Percentiles rank a stretch among this genome's conserved stretches.
phyloP scores from a whole-genome alignment of 1,140 invertebrate genomes.

The Ceratoteleas bidentatus region DNA sequence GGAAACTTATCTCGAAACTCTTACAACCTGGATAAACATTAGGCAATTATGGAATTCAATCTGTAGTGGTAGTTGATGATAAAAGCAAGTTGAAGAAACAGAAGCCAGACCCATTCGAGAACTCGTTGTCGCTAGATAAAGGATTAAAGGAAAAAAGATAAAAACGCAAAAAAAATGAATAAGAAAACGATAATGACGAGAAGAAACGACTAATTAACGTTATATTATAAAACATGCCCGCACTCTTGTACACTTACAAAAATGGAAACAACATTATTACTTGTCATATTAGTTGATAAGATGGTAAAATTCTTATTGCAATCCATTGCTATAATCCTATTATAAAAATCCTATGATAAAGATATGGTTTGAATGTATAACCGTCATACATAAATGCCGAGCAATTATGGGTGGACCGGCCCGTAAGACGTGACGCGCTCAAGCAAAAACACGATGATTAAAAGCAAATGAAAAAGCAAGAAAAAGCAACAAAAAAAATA shows the following conservation, averaged over 20 bases:
- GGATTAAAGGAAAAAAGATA: too few species aligned
- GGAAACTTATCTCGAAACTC: conserved; percentile 53
- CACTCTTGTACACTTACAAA: conserved; percentile 68
- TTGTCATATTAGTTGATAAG: conserved; percentile 79
- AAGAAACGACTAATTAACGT: conserved; percentile 72
- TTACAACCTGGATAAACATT: conserved; percentile 60
- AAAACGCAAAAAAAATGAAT: too few species aligned
- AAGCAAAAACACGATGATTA: conserved; percentile 15
- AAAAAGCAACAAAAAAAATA: conserved; percentile 32
- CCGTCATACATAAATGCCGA: conserved; percentile 60
- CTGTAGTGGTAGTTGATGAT: conserved; percentile 70
- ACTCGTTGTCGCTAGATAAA: conserved; percentile 74
- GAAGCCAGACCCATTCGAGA: conserved; percentile 48
- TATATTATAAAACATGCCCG: conserved; percentile 71
- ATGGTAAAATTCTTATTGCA: conserved; percentile 77
- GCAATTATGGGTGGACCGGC: conserved; percentile 42
- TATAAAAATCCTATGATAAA: conserved; percentile 73
- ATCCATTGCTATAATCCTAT: conserved; percentile 77
- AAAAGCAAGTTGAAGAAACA: conserved; percentile 34
- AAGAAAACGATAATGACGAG: conserved; percentile 51
- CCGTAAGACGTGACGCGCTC: conserved; percentile 37
- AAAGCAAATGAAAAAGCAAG: conserved; percentile 17
- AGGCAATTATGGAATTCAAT: conserved; percentile 69
- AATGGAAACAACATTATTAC: conserved; percentile 74
- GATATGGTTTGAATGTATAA: conserved; percentile 72